These are phyloP conservation scores for Glomeris maerens DNA, from an alignment of 1,140 invertebrate genomes.

Conservation along the genomic window DNA sequence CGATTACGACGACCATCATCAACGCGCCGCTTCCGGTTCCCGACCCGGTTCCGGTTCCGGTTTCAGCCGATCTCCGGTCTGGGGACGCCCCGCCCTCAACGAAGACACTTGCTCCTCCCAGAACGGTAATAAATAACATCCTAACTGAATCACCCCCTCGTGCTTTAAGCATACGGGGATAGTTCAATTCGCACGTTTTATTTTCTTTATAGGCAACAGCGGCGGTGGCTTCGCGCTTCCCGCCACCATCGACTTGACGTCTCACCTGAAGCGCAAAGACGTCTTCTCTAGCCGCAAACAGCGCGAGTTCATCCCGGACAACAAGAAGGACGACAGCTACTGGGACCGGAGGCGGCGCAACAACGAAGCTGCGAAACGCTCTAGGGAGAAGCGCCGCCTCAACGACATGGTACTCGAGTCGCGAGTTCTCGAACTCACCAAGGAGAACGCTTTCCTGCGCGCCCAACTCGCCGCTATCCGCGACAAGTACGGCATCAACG, in stretches of 20 bases:
- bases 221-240: no score
- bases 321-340: conserved; percentile 92
- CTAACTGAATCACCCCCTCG: no score
- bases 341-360: conserved; percentile 89
- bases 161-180: no score
- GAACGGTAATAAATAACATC: no score
- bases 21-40: no score
- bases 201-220: no score
- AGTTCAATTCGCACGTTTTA: no score
- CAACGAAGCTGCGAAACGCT: conserved; percentile 89
- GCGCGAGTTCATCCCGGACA: conserved; percentile 90
- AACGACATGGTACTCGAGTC: conserved; percentile 95
- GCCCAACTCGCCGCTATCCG: conserved; percentile 82
- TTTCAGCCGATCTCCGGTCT: no score
- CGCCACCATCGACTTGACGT: not conserved
- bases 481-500: conserved; percentile 82
- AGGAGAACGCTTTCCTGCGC: conserved; percentile 85
- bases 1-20: no score
- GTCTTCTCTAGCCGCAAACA: conserved; percentile 51
- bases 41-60: no score
- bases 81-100: no score
- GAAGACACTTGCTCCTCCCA: no score
- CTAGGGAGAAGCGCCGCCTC: conserved; percentile 83
- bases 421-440: conserved; percentile 79
- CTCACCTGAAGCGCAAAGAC: not conserved